phyloP scores from a whole-genome alignment of 2,888 invertebrate genomes.

The Acrocyrtus sp. region DNA sequence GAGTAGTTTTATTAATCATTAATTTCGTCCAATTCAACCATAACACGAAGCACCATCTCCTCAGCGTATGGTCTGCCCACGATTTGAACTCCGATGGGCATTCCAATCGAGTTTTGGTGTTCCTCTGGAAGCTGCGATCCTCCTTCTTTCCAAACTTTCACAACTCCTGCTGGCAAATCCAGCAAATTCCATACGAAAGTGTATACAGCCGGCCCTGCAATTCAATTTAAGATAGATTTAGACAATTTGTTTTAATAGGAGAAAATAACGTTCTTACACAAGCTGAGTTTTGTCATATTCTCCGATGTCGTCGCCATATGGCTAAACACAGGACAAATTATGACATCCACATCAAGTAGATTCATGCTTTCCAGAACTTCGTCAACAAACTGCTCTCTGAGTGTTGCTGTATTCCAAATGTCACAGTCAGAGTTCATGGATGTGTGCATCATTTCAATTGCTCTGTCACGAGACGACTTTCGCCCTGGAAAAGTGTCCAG shows the following conservation, averaged over 20 bases:
- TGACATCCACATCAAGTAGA: slow-evolving; percentile 42
- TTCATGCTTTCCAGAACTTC: slow-evolving; percentile 49
- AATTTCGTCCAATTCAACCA: slow-evolving; percentile 62
- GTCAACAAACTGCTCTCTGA: slow-evolving; percentile 41
- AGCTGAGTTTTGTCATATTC: slow-evolving; percentile 12
- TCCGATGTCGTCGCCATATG: slow-evolving; percentile 21
- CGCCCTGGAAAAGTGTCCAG: slow-evolving; percentile 31
- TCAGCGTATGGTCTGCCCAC: slow-evolving; percentile 66
- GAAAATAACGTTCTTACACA: slow-evolving; percentile 13
- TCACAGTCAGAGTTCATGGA: slow-evolving; percentile 42
- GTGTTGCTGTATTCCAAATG: slow-evolving; percentile 38
- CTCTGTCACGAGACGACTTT: slow-evolving; percentile 30
- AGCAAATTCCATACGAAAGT: slow-evolving; percentile 50
- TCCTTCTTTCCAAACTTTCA: slow-evolving; percentile 53
- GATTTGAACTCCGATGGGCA: slow-evolving; percentile 67
- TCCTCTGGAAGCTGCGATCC: slow-evolving; percentile 25
- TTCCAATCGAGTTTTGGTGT: slow-evolving; percentile 63
- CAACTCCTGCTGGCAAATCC: slow-evolving; percentile 52
- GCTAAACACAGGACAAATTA: slow-evolving; percentile 51
- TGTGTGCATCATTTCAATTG: slow-evolving; percentile 22
- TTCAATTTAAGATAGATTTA: neutral
- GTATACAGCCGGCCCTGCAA: slow-evolving; percentile 44
- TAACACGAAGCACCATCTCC: slow-evolving; percentile 66
- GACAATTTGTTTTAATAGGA: neutral
- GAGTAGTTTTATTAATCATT: slow-evolving; percentile 18